Evolutionary conservation across 1,140 invertebrate species (phyloP), one percentile per base, ranked within the genome.

Genomic region (Phymastichus coffea): DNA sequence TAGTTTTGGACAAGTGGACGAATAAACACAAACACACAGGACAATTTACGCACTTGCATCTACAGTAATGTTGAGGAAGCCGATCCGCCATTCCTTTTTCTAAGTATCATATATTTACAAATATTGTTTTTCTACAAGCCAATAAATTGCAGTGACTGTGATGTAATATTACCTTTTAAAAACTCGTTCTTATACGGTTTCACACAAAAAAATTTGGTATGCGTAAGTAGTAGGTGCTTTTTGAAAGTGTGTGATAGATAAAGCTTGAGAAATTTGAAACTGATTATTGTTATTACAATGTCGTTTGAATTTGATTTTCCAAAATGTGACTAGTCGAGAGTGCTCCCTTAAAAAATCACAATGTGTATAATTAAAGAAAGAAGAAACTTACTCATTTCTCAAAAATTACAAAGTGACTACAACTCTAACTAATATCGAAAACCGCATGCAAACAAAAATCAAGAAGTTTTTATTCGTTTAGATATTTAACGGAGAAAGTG

Each of bases 121-220:
- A n/a, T n/a, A n/a, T n/a, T n/a, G n/a, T n/a, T 47, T 26, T n/a
- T 20, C 52, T 53, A 60, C 52, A 53, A 53, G 57, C 43, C 25
- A 60, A 53, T 33, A n/a, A 59, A 48, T 41, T 61, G 59, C 59
- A 61, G 59, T 61, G 59, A 43, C 19, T 49, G 52, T 61, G 52
- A 35, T 30, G n/a, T n/a, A n/a, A 44, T 52, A 47, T 40, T 60
- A 54, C 53, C 57, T 51, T 59, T 54, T 25, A 49, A 48, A 40
- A 30, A 60, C 43, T 60, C 35, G 57, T 17, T n/a, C n/a, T 54
- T 54, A 53, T 40, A 60, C 57, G 57, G 49, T 35, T 54, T 54
- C 51, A 60, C 17, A 59, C 37, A 43, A 59, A 46, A 53, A 33
- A 52, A 9, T n/a, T n/a, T n/a, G n/a, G n/a, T 23, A 40, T 48